phyloP scores from a whole-genome alignment of 92 coral and sea anemone species.

The Phenganax subtilis region DNA sequence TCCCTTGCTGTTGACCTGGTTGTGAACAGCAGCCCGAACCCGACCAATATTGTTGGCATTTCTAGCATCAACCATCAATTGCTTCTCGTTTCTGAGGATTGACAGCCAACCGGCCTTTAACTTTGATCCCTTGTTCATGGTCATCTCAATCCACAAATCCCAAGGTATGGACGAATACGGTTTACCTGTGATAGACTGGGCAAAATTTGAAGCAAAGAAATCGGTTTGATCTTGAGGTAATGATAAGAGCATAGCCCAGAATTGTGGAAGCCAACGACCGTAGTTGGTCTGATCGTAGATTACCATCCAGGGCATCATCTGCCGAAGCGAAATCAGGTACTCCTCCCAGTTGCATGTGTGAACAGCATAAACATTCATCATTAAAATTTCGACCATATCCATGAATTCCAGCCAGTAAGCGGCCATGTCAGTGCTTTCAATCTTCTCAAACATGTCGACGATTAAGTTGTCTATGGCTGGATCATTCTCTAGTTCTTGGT shows the following conservation, averaged over 20 bases:
- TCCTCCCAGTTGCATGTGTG: conserved; percentile 25
- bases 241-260: conserved; percentile 18
- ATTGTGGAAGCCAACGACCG: conserved; percentile 29
- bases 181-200: conserved; percentile 35
- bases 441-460: conserved; percentile 7
- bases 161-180: conserved; percentile 17
- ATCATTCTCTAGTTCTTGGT: conserved; percentile 19
- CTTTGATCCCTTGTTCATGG: conserved; percentile 33
- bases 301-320: conserved; percentile 33
- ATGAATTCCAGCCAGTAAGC: conserved; percentile 23
- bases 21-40: conserved; percentile 20
- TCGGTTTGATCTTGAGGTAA: conserved; percentile 5
- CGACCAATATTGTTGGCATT: conserved; percentile 31
- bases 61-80: conserved; percentile 1
- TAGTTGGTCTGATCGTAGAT: conserved; percentile 29
- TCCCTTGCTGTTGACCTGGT: conserved; percentile 12
- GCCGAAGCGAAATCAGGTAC: conserved; percentile 6
- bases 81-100: conserved; percentile 24
- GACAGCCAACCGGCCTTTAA: conserved; percentile 31
- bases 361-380: conserved; percentile 17
- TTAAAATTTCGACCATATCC: conserved; percentile 26
- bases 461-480: conserved; percentile 8
- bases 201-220: conserved; percentile 4
- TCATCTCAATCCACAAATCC: conserved; percentile 31
- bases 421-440: conserved; percentile 25